phyloP scores from a whole-genome alignment of 2,888 invertebrate species.

The Archaeoteleia sp. region DNA sequence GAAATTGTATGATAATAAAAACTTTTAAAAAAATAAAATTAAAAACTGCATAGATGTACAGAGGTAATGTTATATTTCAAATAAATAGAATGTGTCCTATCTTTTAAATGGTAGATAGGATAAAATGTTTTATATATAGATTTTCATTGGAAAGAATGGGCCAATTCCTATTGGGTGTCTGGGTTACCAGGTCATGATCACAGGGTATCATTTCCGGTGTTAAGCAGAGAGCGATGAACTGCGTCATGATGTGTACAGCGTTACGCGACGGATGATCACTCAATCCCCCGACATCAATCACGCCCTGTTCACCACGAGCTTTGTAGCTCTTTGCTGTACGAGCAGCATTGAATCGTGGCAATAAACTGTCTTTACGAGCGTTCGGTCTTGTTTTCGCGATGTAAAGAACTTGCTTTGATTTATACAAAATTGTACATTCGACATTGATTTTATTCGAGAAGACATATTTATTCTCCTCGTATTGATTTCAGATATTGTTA shows the following conservation, averaged over 20 bases:
- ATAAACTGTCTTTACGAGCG: constrained; percentile 46
- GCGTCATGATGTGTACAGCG: constrained; percentile 30
- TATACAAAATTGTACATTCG: constrained; percentile 23
- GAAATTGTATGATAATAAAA: no score
- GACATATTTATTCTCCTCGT: constrained; percentile 32
- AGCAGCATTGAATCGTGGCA: constrained; percentile 29
- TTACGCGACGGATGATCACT: constrained; percentile 66
- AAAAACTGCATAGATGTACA: no score
- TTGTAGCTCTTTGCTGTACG: constrained; percentile 31
- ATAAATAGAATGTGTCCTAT: no score
- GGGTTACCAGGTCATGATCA: constrained; percentile 50
- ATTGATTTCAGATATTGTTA: constrained; percentile 22
- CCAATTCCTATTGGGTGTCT: constrained; percentile 12
- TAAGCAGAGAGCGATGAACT: constrained; percentile 42
- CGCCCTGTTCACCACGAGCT: constrained; percentile 57
- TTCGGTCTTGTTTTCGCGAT: constrained; percentile 38
- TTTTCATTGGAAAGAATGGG: constrained; percentile 15
- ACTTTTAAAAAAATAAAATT: no score
- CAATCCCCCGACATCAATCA: constrained; percentile 71
- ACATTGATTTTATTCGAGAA: constrained; percentile 26
- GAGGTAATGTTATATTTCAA: no score
- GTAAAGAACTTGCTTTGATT: constrained; percentile 28
- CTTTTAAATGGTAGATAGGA: no score
- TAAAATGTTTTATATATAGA: background rate
- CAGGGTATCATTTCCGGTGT: constrained; percentile 42